Base-by-base conservation (phyloP, 2,888 invertebrate species). In the Itoplectis maculator region DNA sequence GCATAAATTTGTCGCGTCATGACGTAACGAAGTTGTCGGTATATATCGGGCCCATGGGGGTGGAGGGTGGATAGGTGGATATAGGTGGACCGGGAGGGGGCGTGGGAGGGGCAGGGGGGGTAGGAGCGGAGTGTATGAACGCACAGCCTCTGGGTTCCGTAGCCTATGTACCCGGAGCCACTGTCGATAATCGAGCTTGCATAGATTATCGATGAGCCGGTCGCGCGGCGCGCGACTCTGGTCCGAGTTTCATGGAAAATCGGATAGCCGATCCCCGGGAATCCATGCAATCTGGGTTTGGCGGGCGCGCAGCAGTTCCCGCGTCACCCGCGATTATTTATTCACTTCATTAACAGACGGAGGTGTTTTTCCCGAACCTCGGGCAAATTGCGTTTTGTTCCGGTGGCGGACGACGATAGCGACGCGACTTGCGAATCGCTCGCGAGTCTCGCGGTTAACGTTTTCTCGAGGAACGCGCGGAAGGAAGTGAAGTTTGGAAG, bases 141-240 rank as follows among this genome's bases (percentile, higher is more conserved):
- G 13, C 13, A n/a, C n/a, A n/a, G n/a, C 37, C 15, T 29, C 29
- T 29, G 8, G 37, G 9, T 81, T 77, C 72, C n/a, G n/a, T 69
- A 72, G 29, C 74, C n/a, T n/a, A n/a, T 75, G 23, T 56, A 69
- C 66, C 59, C 61, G 18, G 69, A 84, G 82, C 84, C 78, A 80
- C 82, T 82, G 84, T 82, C 83, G 84, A 86, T 87, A 87, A 86
- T 87, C 86, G 85, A 85, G 77, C 82, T 83, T 84, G 85, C 87
- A 87, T 86, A 84, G 77, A 84, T 87, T 87, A 86, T 82, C 73
- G 75, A 77, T 70, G 80, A 74, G 51, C 74, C 37, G 49, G 51
- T n/a, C n/a, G n/a, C n/a, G n/a, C n/a, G n/a, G n/a, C n/a, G 29
- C 56, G 29, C 65, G 72, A 73, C 45, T 49, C 69, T 37, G 66